A percentile compares a stretch with the other conserved stretches of the same genome.
Evolutionary conservation across 2,797 vertebrate genomes (phyloP).

Genomic region (Epinephelus coioides): DNA sequence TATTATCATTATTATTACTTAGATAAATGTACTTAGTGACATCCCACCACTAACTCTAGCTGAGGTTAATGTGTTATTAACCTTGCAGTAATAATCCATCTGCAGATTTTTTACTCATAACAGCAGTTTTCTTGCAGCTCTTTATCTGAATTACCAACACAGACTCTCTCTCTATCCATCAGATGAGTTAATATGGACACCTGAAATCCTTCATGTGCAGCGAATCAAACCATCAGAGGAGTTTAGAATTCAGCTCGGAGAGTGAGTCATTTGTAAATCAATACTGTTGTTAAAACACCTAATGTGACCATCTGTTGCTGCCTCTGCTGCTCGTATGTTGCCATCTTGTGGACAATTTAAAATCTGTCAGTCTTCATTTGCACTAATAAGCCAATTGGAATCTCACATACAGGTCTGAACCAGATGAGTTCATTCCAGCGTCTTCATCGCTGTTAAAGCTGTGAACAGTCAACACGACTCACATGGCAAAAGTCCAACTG

Average conservation of each 20-base stretch:
- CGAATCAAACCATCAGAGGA: slow-evolving; percentile 9
- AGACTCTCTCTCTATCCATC: background rate
- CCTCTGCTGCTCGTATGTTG: slow-evolving; percentile 61
- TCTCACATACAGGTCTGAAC: background rate
- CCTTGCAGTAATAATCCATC: background rate
- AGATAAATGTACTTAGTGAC: too few relatives aligned
- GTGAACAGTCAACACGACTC: background rate
- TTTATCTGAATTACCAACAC: background rate
- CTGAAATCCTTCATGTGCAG: background rate
- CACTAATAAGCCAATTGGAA: background rate
- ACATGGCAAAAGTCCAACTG: background rate
- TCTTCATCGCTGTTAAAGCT: background rate
- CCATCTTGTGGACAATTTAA: slow-evolving; percentile 78
- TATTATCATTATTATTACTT: too few relatives aligned
- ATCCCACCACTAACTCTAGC: background rate
- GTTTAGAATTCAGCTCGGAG: slow-evolving; percentile 13
- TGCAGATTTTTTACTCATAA: too few relatives aligned
- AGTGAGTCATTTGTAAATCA: slow-evolving; percentile 54
- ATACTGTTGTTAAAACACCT: slow-evolving; percentile 26
- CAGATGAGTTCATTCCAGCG: background rate
- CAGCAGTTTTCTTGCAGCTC: background rate
- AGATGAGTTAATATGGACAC: too few relatives aligned
- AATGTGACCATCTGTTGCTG: slow-evolving; percentile 70
- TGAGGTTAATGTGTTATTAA: slow-evolving; percentile 30
- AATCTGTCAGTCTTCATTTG: slow-evolving; percentile 46